Base-by-base conservation (phyloP, 2,797 vertebrate genomes). In the Varecia variegata region DNA sequence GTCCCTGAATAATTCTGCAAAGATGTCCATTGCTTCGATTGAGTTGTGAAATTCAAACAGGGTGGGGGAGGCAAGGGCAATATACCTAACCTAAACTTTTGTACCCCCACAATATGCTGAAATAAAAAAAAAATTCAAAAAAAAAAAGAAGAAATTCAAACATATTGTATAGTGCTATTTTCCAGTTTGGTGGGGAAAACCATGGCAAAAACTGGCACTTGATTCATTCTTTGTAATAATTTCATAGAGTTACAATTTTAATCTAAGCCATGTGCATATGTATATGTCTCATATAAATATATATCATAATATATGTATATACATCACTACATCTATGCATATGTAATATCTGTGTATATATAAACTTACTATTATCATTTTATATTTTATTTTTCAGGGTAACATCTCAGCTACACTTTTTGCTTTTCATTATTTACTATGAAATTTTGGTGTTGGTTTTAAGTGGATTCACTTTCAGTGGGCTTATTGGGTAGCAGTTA, bases 391-490 rank as follows among this genome's bases (percentile, higher is more conserved):
- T 88, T 79, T 82, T 70, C 86, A 94, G 76, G 38, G 27, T 43
- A 56, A 96, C 50, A 20, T 82, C 65, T 77, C 15, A 65, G 80
- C 30, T 18, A 38, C 30, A 52, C 17, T 50, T 74, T 54, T 85
- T 35, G n/a, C 35, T 52, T 70, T 77, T 45, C n/a, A 43, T 38
- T 77, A 21, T 74, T 85, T 35, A 68, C 73, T 23, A 15, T 85
- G 76, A 90, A 73, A 58, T 73, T 35, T 88, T 56, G 52, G 38
- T 60, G 54, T 81, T 83, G 47, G 21, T 90, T 82, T 74, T 90
- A 68, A 43, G 70, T 40, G 70, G 45, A 40, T 54, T 85, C 18
- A 35, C 30, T 40, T 70, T 70, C 30, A 9, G 18, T 35, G 47
- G 14, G 40, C 35, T 90, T 62, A 13, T 43, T 74, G 50, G 74